Evolutionary conservation across 2,888 invertebrate genomes (phyloP), one percentile per base, ranked within the genome.

Genomic region (Cinara cedri): DNA sequence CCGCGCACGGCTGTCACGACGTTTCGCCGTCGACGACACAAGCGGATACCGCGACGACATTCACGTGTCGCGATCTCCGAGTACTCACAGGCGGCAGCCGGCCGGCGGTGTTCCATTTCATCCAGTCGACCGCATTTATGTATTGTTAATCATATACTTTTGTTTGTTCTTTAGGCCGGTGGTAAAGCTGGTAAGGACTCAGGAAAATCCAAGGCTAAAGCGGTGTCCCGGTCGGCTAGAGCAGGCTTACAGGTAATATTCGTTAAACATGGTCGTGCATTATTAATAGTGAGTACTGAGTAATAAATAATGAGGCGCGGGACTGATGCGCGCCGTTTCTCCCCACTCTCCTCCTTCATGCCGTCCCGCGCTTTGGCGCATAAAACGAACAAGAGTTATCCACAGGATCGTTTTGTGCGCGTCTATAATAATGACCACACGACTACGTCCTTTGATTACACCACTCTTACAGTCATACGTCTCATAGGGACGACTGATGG

Each of bases 131-230:
- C 57, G 8, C 14, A 1, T 44, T 80, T 49, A 34, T 11, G 26
- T 42, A 16, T 57, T 24, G 46, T 88, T 34, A 34, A 34, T 34
- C 34, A 6, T 4, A 4, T 34, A 34, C 6, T 34, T 82, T 87
- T 87, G 87, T 85, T 84, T 85, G 84, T 86, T 87, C 89, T 90
- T 86, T 89, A 95, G 99, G 98, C 98, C 91, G 99, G 98, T 87
- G 99, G 99, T 87, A 99, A 99, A 93, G 98, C 99, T 88, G 99
- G 99, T 86, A 99, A 99, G 90, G 99, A 99, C 90, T 97, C 98
- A 83, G 99, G 99, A 86, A 98, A 98, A 90, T 96, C 97, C 80
- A 98, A 98, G 90, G 96, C 97, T 83, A 99, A 99, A 90, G 97
- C 98, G 84, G 98, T 99, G 84, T 99, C 99, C 82, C 92, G 99